A percentile compares a stretch with the other conserved stretches of the same genome.
phyloP scores from a whole-genome alignment of 2,888 invertebrate species.

The Drosophila barbarae region DNA sequence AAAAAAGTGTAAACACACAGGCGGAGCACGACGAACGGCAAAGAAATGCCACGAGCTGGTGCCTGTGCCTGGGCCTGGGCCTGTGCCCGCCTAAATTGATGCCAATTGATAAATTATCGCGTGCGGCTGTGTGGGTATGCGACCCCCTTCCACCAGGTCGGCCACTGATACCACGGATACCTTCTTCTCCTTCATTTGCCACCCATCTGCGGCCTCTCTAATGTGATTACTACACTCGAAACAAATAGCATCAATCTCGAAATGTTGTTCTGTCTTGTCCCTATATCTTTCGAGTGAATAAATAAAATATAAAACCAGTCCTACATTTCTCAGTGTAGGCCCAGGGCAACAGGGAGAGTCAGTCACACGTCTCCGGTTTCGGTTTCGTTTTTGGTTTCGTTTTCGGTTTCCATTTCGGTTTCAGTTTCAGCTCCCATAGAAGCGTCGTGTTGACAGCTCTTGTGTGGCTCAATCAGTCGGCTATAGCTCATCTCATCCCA shows the following conservation, averaged over 20 bases:
- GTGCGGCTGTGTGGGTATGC: conserved; percentile 34
- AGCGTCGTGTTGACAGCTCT: conserved; percentile 43
- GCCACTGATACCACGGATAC: conserved; percentile 2
- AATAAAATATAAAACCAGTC: too few species aligned
- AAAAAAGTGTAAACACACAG: conserved; percentile 21
- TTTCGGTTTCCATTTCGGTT: conserved; percentile 26
- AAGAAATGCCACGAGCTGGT: conserved; percentile 62
- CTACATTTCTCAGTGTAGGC: background rate
- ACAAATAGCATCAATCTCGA: background rate
- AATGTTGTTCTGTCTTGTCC: too few species aligned
- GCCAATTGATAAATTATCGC: conserved; percentile 77
- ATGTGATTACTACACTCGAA: conserved; percentile 25
- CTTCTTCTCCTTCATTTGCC: conserved; percentile 12
- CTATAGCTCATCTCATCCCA: conserved; percentile 4
- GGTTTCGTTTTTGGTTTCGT: conserved; percentile 17
- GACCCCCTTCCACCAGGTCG: conserved; percentile 6
- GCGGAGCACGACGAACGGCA: conserved; percentile 36
- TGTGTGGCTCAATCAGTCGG: conserved; percentile 32
- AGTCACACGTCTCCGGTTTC: conserved; percentile 24
- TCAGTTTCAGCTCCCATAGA: conserved; percentile 26
- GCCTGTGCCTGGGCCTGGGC: conserved; percentile 1
- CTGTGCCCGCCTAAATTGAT: conserved; percentile 68
- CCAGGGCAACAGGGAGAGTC: conserved; percentile 6
- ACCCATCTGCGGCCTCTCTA: conserved; percentile 5
- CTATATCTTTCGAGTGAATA: too few species aligned